Evolutionary conservation across 1,140 invertebrate species (phyloP).

Genomic region (Ceratoteleas bidentatus): DNA sequence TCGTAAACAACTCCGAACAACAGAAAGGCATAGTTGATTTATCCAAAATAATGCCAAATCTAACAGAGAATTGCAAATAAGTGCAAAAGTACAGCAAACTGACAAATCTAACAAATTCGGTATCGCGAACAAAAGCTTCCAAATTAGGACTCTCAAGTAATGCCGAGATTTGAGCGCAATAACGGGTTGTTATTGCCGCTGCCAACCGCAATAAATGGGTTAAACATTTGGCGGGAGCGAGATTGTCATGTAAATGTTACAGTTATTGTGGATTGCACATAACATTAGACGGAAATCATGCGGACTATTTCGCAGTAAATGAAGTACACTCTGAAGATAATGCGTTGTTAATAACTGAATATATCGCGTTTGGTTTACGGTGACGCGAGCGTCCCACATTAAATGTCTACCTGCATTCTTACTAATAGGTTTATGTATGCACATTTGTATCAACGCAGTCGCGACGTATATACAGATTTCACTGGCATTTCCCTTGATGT

Average conservation of each 20-base stretch:
- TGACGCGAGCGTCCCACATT: constrained; percentile 7
- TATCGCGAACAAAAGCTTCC: background rate
- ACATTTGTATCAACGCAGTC: constrained; percentile 2
- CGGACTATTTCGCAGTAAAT: constrained; percentile 12
- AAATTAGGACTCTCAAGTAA: background rate
- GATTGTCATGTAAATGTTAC: constrained; percentile 26
- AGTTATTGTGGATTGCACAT: constrained; percentile 8
- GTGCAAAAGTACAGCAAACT: too few species aligned
- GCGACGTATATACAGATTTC: too few species aligned
- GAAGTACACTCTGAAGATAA: constrained; percentile 16
- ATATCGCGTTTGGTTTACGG: constrained; percentile 25
- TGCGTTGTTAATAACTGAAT: constrained; percentile 32
- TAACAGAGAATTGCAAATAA: too few species aligned
- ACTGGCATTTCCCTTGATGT: too few species aligned
- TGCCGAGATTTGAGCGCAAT: background rate
- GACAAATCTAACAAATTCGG: too few species aligned
- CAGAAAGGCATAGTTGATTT: too few species aligned
- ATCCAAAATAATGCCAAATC: too few species aligned
- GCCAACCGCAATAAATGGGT: constrained; percentile 2
- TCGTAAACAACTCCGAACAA: too few species aligned
- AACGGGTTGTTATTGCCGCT: constrained; percentile 1
- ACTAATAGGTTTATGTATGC: constrained; percentile 30
- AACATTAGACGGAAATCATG: constrained; percentile 18
- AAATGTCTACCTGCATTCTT: constrained; percentile 20
- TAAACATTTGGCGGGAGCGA: constrained; percentile 6